Conservation (phyloP, 2,113 vertebrate genomes). For the Microtus richardsoni region DNA sequence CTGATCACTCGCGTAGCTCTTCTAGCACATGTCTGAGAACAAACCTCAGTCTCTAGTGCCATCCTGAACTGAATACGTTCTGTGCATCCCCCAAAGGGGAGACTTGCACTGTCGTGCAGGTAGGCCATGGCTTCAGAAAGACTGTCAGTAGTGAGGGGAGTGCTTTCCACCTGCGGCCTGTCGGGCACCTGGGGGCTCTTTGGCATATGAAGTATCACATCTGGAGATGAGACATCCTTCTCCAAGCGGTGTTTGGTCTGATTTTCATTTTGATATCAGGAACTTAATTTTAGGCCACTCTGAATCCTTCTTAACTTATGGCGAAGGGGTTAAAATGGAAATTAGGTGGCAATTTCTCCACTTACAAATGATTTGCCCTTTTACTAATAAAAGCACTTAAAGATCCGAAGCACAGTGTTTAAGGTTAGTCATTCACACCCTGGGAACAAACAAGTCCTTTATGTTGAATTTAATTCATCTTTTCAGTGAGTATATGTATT, state of each 20-base stretch:
- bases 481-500: not conserved
- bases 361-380: constrained; percentile 16
- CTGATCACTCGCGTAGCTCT: not conserved
- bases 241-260: constrained; percentile 1
- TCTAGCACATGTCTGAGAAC: not conserved
- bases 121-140: constrained; percentile 6
- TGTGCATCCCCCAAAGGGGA: not conserved
- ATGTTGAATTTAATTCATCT: constrained; percentile 24
- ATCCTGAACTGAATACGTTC: constrained; percentile 52
- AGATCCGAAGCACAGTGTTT: not conserved
- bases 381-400: not conserved
- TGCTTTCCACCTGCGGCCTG: constrained; percentile 28
- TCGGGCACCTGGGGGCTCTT: constrained; percentile 2
- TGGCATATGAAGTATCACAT: not conserved
- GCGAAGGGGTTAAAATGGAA: constrained; percentile 4
- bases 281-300: constrained; percentile 25
- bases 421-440: constrained; percentile 9
- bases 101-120: not conserved
- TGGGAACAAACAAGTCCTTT: not conserved
- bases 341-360: constrained; percentile 27
- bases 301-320: constrained; percentile 30
- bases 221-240: not conserved
- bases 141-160: not conserved
- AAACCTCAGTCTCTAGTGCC: not conserved
- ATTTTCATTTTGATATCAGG: constrained; percentile 40